Percentiles rank a stretch among this genome's conserved stretches.
phyloP scores from a whole-genome alignment of 2,113 vertebrate species.

The Oncorhynchus tshawytscha region DNA sequence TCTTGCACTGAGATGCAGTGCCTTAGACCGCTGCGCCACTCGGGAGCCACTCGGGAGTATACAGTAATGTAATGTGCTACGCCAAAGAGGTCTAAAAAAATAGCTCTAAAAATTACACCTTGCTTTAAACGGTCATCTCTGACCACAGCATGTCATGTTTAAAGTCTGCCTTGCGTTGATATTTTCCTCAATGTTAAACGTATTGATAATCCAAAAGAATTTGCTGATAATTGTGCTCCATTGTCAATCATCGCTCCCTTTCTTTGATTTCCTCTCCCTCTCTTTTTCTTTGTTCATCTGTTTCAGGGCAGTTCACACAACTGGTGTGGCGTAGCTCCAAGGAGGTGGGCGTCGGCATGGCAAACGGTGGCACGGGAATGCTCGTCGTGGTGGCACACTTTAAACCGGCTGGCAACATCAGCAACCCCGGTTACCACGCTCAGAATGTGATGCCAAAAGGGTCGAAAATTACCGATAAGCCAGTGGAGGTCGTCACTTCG shows the following conservation, averaged over 20 bases:
- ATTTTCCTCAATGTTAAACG: not conserved
- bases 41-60: not conserved
- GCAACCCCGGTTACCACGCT: slow-evolving; percentile 22
- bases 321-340: slow-evolving; percentile 1
- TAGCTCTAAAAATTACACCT: not conserved
- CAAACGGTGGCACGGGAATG: not conserved
- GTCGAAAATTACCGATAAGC: slow-evolving; percentile 29
- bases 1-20: no score
- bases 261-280: not conserved
- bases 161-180: not conserved
- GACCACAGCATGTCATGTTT: not conserved
- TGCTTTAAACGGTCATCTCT: not conserved
- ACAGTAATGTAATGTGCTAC: not conserved
- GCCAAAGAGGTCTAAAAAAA: not conserved
- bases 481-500: not conserved
- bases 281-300: not conserved
- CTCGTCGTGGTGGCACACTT: not conserved
- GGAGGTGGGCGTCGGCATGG: not conserved
- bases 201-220: not conserved
- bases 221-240: not conserved
- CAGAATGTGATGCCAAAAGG: slow-evolving; percentile 31
- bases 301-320: slow-evolving; percentile 40
- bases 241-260: not conserved
- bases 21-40: no score
- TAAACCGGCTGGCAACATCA: not conserved